A percentile compares a stretch with the other conserved stretches of the same genome.
Evolutionary conservation across 2,888 invertebrate species (phyloP).

Genomic region (Cantharis rufa): DNA sequence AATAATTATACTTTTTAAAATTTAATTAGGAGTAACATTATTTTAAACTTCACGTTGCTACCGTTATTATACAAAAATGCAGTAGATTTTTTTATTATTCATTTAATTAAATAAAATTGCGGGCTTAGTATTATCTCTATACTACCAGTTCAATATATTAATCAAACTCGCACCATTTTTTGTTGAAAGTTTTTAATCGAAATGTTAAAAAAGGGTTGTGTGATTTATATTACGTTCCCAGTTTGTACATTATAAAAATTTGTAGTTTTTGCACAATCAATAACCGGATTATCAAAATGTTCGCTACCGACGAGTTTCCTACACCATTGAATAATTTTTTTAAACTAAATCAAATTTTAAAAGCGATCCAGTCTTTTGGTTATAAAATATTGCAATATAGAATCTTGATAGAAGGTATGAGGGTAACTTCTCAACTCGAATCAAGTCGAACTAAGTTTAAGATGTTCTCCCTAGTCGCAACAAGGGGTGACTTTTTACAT

Average conservation of each 20-base stretch:
- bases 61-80: too few relatives aligned
- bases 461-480: background rate
- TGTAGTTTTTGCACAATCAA: background rate
- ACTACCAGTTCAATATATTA: background rate
- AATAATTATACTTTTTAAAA: too few relatives aligned
- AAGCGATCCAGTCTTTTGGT: background rate
- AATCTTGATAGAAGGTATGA: background rate
- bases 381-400: background rate
- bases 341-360: background rate
- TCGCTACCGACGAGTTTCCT: background rate
- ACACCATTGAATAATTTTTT: background rate
- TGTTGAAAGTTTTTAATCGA: background rate
- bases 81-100: too few relatives aligned
- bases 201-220: background rate
- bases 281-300: background rate
- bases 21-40: too few relatives aligned
- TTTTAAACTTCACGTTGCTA: too few relatives aligned
- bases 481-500: background rate
- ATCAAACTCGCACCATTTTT: background rate
- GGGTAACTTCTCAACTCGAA: background rate
- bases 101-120: too few relatives aligned
- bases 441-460: background rate
- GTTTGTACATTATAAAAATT: background rate
- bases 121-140: background rate
- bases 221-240: background rate